Base-by-base conservation (phyloP, 2,113 vertebrate genomes). In the Pseudorhombus dupliciocellatus region DNA sequence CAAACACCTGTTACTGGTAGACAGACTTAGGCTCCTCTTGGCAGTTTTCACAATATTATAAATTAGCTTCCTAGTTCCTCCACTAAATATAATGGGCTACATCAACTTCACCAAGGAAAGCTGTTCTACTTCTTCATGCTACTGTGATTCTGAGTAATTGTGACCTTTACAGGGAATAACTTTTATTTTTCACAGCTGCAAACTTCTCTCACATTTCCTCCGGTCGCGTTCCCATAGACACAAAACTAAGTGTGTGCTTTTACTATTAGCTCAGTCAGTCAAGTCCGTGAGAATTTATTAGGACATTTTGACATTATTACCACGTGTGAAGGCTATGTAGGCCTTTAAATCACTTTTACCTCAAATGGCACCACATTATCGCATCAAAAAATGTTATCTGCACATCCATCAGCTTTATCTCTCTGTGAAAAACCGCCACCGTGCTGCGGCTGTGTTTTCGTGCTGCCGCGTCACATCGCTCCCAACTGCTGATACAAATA, bases 151-250 rank as follows among this genome's bases (percentile, higher is more conserved):
- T 59, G 84, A 83, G 80, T 70, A 77, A 84, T 66, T 66, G 70
- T 84, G 85, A 89, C 89, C 88, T 91, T 89, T 91, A 42, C n/a
- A 50, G 73, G 80, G 80, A 88, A 76, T 84, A 74, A 75, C 75
- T 84, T 73, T 84, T 78, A 66, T 77, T 79, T 80, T 84, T 73
- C 48, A 83, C 55, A 70, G 73, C 66, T 20, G 53, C 66, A 83
- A 83, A 86, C 81, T 78, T 86, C 8, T 72, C 24, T 58, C 28
- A 60, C 24, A 40, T 83, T 73, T 79, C 37, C 26, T 62, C 37
- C 64, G 12, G 63, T 26, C 61, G 73, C 52, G 82, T 77, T 84
- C 42, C 48, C 50, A 34, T 57, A 70, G 48, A 69, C 75, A 61
- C 71, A 37, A 56, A 62, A 62, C 42, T 22, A 64, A 70, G 25